Base-by-base conservation (phyloP, 2,113 vertebrate species). In the Apaloderma vittatum region DNA sequence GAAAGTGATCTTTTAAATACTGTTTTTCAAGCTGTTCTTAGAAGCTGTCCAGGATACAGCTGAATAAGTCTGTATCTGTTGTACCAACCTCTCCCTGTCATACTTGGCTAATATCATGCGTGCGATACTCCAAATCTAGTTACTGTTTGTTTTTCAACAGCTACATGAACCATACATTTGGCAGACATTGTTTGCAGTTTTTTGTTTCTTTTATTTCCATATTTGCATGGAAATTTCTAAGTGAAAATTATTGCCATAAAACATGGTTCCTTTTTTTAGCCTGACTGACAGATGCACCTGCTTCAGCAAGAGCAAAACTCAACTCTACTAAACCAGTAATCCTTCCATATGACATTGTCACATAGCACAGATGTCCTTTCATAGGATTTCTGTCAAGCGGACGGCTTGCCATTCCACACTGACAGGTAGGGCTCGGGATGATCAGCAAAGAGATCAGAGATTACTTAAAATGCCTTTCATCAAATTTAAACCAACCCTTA, bases 11-110 rank as follows among this genome's bases (percentile, higher is more conserved):
- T 96, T 97, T 87, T 92, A 93, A 96, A 93, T 67, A 94, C 46
- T 86, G 59, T 71, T 97, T 98, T 93, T 91, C 74, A 97, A 96
- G 77, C 92, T 46, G 6, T 97, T 91, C 95, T 97, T 97, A 97
- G 87, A 98, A 97, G 88, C 91, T 97, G 82, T 96, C 86, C 88
- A 95, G 95, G 68, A 91, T 71, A 79, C 29, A 95, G 95, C 80
- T 96, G 96, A 96, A 94, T 95, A 94, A 93, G 88, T 97, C 97
- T 96, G 84, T 79, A 94, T 93, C 79, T 96, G 82, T 79, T 90
- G 93, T 85, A 74, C 18, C 48, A 94, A 52, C 45, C 27, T 55
- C 68, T 74, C 40, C 62, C 81, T 97, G 92, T 96, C 94, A 93
- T 70, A 51, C 27, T 92, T 55, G 36, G 84, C 97, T 96, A 95